Conservation (phyloP, 2,113 vertebrate species). For the Pseudorhombus dupliciocellatus region DNA sequence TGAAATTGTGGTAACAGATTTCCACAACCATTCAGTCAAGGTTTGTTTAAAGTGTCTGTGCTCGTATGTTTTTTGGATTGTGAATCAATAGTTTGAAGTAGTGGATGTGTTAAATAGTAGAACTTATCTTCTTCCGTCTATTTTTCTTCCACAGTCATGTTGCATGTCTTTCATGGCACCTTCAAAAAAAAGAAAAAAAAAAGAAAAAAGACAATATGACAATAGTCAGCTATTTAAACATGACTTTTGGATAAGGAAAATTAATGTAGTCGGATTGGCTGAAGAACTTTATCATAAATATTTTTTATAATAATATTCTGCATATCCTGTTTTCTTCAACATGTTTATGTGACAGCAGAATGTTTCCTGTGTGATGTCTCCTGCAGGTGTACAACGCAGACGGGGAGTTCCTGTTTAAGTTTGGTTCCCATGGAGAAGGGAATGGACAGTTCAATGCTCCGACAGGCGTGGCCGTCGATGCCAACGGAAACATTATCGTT, state of each 20-base stretch:
- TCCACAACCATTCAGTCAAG: constrained; percentile 99
- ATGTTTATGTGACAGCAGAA: not conserved
- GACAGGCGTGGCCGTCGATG: constrained; percentile 92
- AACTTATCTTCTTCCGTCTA: no score
- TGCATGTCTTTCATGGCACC: no score
- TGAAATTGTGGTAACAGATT: constrained; percentile 96
- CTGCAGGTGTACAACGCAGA: constrained; percentile 93
- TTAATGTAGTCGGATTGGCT: no score
- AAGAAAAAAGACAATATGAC: not conserved
- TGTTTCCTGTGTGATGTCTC: constrained; percentile 22
- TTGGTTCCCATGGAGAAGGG: constrained; percentile 96
- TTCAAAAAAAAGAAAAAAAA: not conserved
- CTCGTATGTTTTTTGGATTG: not conserved
- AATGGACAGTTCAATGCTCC: constrained; percentile 98
- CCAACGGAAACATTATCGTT: constrained; percentile 96
- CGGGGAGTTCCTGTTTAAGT: constrained; percentile 97
- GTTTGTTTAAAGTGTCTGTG: constrained; percentile 66
- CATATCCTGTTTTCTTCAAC: not conserved
- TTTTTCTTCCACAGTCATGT: no score
- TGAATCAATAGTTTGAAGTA: not conserved
- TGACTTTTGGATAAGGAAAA: no score
- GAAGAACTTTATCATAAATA: not conserved
- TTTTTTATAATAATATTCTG: not conserved
- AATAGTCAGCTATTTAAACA: no score
- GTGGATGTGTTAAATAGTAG: no score